A percentile compares a stretch with the other conserved stretches of the same genome.
Evolutionary conservation across 2,113 vertebrate species (phyloP).

Genomic region (Sisor rabdophorus): DNA sequence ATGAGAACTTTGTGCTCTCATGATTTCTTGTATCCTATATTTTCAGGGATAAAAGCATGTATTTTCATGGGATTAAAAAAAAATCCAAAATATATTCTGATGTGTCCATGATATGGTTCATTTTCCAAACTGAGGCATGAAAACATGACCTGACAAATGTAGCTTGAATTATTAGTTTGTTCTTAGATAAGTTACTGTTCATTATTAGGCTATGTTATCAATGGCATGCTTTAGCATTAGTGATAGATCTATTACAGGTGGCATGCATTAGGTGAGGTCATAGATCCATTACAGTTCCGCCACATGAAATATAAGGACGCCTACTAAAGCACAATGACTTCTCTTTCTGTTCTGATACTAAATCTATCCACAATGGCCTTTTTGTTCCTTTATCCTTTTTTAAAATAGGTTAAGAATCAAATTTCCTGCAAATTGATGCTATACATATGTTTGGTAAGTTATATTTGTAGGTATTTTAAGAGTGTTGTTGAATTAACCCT

Average conservation of each 20-base stretch:
- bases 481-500: not conserved
- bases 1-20: conserved; percentile 58
- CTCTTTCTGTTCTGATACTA: conserved; percentile 67
- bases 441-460: conserved; percentile 54
- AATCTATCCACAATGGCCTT: conserved; percentile 66
- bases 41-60: conserved; percentile 65
- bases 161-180: not conserved
- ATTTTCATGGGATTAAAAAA: conserved; percentile 70
- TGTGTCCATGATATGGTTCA: conserved; percentile 41
- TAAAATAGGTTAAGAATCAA: conserved; percentile 55
- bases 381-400: conserved; percentile 67
- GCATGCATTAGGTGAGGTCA: conserved; percentile 56
- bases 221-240: conserved; percentile 56
- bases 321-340: conserved; percentile 69
- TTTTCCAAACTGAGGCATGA: conserved; percentile 11
- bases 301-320: conserved; percentile 68
- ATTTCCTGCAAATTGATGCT: conserved; percentile 57
- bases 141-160: not conserved
- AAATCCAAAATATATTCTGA: conserved; percentile 45
- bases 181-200: not conserved
- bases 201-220: conserved; percentile 25
- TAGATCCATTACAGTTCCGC: conserved; percentile 69
- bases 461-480: not conserved
- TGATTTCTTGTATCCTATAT: conserved; percentile 60
- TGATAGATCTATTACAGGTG: conserved; percentile 64